Conservation (phyloP, 2,888 invertebrate genomes). For the Chironomus tentans region DNA sequence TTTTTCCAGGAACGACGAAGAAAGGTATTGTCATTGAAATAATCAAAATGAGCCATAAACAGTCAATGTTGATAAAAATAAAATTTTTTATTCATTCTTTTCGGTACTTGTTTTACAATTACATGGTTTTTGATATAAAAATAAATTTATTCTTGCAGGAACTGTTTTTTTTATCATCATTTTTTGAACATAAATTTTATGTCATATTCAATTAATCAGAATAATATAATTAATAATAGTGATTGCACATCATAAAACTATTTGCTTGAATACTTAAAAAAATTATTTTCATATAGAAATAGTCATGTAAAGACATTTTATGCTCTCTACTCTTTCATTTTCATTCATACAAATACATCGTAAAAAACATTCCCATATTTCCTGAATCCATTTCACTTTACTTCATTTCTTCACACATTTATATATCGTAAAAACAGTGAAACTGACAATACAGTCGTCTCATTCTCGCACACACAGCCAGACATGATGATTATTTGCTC, state of each 20-base stretch:
- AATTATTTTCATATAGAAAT: background rate
- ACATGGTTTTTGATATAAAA: no score
- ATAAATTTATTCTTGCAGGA: no score
- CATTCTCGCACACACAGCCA: background rate
- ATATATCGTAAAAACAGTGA: background rate
- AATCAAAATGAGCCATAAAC: no score
- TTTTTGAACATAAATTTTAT: background rate
- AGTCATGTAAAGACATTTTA: background rate
- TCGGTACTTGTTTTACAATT: no score
- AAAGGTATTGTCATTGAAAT: no score
- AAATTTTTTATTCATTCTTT: background rate
- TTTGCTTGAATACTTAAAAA: background rate
- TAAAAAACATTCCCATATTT: constrained; percentile 24
- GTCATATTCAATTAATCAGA: background rate
- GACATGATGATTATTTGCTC: constrained; percentile 16
- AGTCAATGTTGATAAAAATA: no score
- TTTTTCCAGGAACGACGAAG: no score
- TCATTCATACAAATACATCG: constrained; percentile 2
- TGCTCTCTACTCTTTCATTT: background rate
- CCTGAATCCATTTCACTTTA: constrained; percentile 5
- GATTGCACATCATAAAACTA: constrained; percentile 16
- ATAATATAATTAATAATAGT: background rate
- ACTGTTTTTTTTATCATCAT: background rate
- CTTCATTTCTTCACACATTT: background rate
- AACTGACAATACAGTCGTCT: background rate